phyloP scores from a whole-genome alignment of 2,888 invertebrate genomes.

The Ophion slaviceki region DNA sequence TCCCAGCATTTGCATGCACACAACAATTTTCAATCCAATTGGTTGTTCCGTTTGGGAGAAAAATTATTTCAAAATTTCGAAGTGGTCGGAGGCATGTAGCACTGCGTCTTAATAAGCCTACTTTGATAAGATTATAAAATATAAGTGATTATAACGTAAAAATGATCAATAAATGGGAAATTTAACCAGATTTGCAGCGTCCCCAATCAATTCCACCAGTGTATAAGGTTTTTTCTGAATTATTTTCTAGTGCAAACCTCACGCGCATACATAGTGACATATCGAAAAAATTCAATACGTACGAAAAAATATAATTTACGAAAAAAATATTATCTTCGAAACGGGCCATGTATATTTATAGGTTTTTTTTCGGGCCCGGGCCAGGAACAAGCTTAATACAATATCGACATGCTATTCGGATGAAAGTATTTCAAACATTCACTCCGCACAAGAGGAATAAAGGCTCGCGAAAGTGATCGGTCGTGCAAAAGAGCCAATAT shows the following conservation, averaged over 20 bases:
- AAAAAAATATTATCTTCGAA: not conserved
- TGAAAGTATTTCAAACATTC: conserved; percentile 60
- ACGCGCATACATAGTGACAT: not conserved
- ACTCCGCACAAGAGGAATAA: conserved; percentile 37
- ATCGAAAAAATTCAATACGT: not conserved
- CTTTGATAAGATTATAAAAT: too few species aligned
- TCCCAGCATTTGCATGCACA: too few species aligned
- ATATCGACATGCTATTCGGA: conserved; percentile 41
- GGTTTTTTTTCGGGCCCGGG: not conserved
- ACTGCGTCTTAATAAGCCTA: too few species aligned
- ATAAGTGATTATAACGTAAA: too few species aligned
- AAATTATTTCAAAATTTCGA: too few species aligned
- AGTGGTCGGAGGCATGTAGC: too few species aligned
- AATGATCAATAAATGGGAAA: too few species aligned
- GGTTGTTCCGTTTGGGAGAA: too few species aligned
- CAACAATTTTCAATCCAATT: too few species aligned
- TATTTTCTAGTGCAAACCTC: not conserved
- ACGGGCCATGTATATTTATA: conserved; percentile 1
- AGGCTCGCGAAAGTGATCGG: conserved; percentile 33
- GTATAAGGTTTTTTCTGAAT: not conserved
- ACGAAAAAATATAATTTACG: not conserved
- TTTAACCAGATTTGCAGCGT: too few species aligned
- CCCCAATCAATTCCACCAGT: not conserved
- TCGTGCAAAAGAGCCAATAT: conserved; percentile 67
- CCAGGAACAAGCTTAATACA: not conserved